Percentiles rank a stretch among this genome's conserved stretches.
These are phyloP conservation scores for Emydura subglobosa DNA, from an alignment of 2,113 vertebrate species.

Conservation along the genomic window DNA sequence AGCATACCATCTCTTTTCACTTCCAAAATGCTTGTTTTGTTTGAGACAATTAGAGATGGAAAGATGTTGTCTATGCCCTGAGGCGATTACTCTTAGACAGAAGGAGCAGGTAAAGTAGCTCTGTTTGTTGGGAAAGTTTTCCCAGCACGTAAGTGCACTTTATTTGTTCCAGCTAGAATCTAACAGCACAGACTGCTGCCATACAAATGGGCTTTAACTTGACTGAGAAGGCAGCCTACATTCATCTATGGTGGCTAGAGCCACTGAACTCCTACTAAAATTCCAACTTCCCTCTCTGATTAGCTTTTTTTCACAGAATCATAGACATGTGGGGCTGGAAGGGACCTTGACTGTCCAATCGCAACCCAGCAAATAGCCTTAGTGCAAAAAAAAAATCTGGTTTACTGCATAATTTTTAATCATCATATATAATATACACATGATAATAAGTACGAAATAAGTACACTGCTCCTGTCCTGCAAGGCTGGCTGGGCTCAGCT, in stretches of 20 bases:
- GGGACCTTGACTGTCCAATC: background rate
- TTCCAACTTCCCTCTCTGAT: background rate
- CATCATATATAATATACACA: background rate
- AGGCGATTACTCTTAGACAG: background rate
- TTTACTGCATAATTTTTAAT: background rate
- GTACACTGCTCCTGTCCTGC: background rate
- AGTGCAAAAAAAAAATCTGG: background rate
- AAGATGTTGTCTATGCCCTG: conserved; percentile 34
- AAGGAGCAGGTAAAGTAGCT: no score
- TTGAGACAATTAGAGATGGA: background rate
- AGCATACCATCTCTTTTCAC: conserved; percentile 32
- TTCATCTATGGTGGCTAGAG: background rate
- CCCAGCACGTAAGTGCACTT: background rate
- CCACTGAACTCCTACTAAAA: background rate
- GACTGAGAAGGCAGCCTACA: background rate
- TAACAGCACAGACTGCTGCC: background rate
- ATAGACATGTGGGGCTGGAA: background rate
- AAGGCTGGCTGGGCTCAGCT: background rate
- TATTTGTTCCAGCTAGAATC: background rate
- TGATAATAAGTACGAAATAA: background rate
- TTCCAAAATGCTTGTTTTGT: conserved; percentile 12
- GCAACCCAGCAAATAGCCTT: background rate
- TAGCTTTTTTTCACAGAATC: background rate
- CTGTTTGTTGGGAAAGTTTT: background rate
- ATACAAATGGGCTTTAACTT: background rate